These are phyloP conservation scores for Hyposmocoma kahamanoa DNA, from an alignment of 1,140 invertebrate species.

Conservation along the genomic window DNA sequence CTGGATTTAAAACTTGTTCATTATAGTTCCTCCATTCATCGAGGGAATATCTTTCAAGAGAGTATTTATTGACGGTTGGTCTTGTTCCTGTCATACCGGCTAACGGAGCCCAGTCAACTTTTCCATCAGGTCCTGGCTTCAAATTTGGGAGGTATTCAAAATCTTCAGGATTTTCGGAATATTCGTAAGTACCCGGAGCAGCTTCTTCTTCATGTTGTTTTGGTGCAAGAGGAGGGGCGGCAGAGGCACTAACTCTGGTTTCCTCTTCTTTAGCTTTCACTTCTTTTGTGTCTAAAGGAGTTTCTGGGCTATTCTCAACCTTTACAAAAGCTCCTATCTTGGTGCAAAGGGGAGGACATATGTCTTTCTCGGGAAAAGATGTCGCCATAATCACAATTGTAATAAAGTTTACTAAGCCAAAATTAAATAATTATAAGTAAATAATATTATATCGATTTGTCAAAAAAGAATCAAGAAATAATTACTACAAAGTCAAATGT, in stretches of 20 bases:
- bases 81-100: slow-evolving; percentile 80
- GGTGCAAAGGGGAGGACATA: slow-evolving; percentile 45
- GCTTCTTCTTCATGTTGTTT: background rate
- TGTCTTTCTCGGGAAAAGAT: slow-evolving; percentile 47
- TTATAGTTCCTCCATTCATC: slow-evolving; percentile 81
- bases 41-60: slow-evolving; percentile 79
- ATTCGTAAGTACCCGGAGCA: background rate
- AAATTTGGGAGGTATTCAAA: slow-evolving; percentile 28
- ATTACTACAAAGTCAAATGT: no score
- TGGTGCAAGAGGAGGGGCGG: background rate
- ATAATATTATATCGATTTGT: no score
- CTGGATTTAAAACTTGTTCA: slow-evolving; percentile 73
- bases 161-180: background rate
- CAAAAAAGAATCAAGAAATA: no score
- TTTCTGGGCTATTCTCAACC: slow-evolving; percentile 36
- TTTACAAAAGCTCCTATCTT: slow-evolving; percentile 59
- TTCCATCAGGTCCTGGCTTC: slow-evolving; percentile 81
- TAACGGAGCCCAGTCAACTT: slow-evolving; percentile 80
- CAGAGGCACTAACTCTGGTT: background rate
- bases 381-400: slow-evolving; percentile 22
- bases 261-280: slow-evolving; percentile 13
- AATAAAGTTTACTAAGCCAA: no score
- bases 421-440: no score
- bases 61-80: slow-evolving; percentile 83
- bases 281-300: slow-evolving; percentile 32